phyloP scores from a whole-genome alignment of 2,113 vertebrate genomes.

The Apteryx mantelli region DNA sequence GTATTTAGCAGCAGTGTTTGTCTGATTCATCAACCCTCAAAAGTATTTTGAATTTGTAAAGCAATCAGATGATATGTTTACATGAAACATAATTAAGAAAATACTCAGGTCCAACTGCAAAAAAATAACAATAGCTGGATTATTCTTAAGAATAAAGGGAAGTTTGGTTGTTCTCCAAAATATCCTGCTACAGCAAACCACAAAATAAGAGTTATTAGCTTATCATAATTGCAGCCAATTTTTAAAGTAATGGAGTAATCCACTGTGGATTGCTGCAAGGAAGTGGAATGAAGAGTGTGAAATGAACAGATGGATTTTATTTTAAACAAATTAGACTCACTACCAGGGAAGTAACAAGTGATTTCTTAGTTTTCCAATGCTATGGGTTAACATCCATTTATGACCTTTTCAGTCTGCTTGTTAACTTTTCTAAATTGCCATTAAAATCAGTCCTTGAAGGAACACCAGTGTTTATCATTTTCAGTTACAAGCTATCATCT shows the following conservation, averaged over 20 bases:
- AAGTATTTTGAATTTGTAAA: conserved; percentile 26
- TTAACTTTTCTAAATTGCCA: conserved; percentile 39
- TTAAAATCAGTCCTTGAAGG: conserved; percentile 29
- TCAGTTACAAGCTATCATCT: conserved; percentile 15
- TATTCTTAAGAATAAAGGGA: conserved; percentile 34
- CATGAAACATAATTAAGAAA: conserved; percentile 23
- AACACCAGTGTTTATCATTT: conserved; percentile 28
- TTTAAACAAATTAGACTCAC: conserved; percentile 76
- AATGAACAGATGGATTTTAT: conserved; percentile 78
- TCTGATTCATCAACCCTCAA: background rate
- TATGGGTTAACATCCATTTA: conserved; percentile 57
- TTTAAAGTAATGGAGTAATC: conserved; percentile 74
- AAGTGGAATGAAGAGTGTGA: conserved; percentile 76
- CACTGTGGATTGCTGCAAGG: conserved; percentile 69
- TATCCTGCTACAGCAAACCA: conserved; percentile 70
- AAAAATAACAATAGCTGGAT: background rate
- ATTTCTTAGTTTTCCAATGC: conserved; percentile 66
- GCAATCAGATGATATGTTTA: background rate
- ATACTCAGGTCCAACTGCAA: background rate
- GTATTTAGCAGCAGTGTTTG: background rate
- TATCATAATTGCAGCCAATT: conserved; percentile 73
- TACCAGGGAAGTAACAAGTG: conserved; percentile 69
- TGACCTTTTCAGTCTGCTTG: conserved; percentile 44
- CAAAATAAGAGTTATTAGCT: conserved; percentile 73
- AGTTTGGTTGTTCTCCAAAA: conserved; percentile 53